These are phyloP conservation scores for Aegotheles bennettii DNA, from an alignment of 2,113 vertebrate species.

Conservation along the genomic window DNA sequence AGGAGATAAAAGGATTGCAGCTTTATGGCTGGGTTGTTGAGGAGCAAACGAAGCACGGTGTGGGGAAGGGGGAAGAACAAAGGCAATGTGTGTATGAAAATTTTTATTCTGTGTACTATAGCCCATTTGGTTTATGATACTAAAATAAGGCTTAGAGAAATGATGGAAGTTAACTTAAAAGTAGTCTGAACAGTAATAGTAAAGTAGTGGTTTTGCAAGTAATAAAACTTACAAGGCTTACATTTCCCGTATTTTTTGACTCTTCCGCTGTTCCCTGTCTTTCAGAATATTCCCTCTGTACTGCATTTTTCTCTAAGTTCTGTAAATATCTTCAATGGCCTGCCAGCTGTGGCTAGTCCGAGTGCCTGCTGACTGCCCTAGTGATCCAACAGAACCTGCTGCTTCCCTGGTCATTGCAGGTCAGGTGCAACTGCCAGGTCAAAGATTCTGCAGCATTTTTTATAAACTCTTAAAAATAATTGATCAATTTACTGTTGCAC, in stretches of 20 bases:
- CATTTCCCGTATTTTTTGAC: neutral
- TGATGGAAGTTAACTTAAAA: neutral
- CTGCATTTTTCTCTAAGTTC: neutral
- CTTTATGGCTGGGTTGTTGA: neutral
- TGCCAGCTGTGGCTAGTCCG: neutral
- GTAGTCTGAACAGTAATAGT: neutral
- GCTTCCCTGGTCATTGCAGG: neutral
- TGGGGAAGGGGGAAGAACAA: conserved; percentile 6
- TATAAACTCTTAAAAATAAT: neutral
- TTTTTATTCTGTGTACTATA: neutral
- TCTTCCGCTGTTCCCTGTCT: neutral
- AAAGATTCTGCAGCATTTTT: neutral
- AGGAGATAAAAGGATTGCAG: neutral
- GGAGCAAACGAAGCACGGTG: neutral
- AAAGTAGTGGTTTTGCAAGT: neutral
- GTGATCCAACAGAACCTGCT: neutral
- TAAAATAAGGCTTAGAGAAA: neutral
- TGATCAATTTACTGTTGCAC: neutral
- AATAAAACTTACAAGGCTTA: neutral
- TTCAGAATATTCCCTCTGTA: neutral
- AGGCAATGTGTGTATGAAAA: neutral
- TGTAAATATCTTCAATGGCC: neutral
- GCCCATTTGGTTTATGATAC: neutral
- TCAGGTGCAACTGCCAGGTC: neutral
- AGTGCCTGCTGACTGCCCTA: neutral